Evolutionary conservation across 2,888 invertebrate genomes (phyloP).

Genomic region (Drosophila paranaensis): DNA sequence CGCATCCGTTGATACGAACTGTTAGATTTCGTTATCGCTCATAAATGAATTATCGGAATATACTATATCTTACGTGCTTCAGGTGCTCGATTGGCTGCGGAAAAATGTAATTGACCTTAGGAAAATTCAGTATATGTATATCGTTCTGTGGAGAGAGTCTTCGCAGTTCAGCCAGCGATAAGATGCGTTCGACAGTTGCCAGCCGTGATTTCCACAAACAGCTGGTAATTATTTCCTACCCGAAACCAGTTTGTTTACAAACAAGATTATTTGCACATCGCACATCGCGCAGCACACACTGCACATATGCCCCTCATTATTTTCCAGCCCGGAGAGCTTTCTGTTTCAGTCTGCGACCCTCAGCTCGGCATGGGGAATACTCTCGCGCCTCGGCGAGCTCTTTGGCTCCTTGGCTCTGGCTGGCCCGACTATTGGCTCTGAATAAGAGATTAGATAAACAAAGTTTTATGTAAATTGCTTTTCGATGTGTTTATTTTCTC

Average conservation of each 20-base stretch:
- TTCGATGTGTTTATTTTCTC: conserved; percentile 19
- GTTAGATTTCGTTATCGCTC: conserved; percentile 30
- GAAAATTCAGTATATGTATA: background rate
- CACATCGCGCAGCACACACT: conserved; percentile 19
- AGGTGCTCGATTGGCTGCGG: background rate
- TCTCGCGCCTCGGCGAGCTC: background rate
- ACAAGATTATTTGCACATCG: conserved; percentile 49
- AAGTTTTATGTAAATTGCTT: conserved; percentile 24
- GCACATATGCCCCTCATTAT: background rate
- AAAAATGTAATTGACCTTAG: conserved; percentile 1
- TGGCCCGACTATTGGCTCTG: background rate
- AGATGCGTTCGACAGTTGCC: conserved; percentile 32
- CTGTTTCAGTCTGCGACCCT: background rate
- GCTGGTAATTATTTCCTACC: conserved; percentile 55
- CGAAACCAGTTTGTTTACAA: conserved; percentile 64
- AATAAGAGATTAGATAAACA: conserved; percentile 19
- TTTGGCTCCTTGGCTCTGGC: background rate
- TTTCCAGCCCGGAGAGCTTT: conserved; percentile 7
- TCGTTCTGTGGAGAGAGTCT: background rate
- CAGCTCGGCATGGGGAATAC: background rate
- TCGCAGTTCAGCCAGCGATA: too few species aligned
- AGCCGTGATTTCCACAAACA: conserved; percentile 27
- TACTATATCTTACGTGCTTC: background rate
- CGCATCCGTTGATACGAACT: conserved; percentile 45
- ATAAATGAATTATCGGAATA: conserved; percentile 41